Base-by-base conservation (phyloP, 2,888 invertebrate species). In the Cyrtodaria siliqua region DNA sequence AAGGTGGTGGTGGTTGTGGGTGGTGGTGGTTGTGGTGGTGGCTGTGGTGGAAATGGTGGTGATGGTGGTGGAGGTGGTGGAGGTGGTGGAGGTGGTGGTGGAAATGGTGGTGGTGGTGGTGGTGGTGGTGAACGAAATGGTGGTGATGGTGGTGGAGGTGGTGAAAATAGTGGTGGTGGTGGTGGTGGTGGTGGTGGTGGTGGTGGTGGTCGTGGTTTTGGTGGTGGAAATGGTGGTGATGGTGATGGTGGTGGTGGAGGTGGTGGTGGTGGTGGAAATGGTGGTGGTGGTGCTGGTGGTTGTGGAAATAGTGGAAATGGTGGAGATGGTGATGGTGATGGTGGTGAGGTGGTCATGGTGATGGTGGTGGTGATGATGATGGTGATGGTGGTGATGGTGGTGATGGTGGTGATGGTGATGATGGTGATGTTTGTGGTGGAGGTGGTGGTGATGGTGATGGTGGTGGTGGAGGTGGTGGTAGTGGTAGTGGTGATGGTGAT, bases 341-440 rank as follows among this genome's bases (percentile, higher is more conserved):
- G 24, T 55, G 29, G 55, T 27, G 55, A 14, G 18, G 55, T 49
- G 23, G 49, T 14, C 24, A 47, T 27, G 1, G 24, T 27, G 27
- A 29, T 40, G 8, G 40, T 59, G 38, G 59, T 18, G 4, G 40
- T 59, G 18, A 40, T 40, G 20, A 40, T 38, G 29, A 47, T 20
- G 18, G 26, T 49, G 44, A 49, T 61, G 44, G 49, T 29, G 44
- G 29, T 47, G 47, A 33, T 33, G 33, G 12, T 33, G 33, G 12
- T 33, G 33, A 12, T 33, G 12, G 6, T 33, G 33, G 33, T 33
- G 33, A 12, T 33, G 33, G 33, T 8, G 4, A 33, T 33, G 4
- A 12, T 33, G 12, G 33, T 12, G 33, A 12, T 33, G 33, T 4
- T 33, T 33, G 12, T 33, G 33, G 33, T 33, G 4, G 33, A 8